These are phyloP conservation scores for Kryptolebias ocellatus DNA, from an alignment of 2,797 vertebrate genomes.

Conservation along the genomic window DNA sequence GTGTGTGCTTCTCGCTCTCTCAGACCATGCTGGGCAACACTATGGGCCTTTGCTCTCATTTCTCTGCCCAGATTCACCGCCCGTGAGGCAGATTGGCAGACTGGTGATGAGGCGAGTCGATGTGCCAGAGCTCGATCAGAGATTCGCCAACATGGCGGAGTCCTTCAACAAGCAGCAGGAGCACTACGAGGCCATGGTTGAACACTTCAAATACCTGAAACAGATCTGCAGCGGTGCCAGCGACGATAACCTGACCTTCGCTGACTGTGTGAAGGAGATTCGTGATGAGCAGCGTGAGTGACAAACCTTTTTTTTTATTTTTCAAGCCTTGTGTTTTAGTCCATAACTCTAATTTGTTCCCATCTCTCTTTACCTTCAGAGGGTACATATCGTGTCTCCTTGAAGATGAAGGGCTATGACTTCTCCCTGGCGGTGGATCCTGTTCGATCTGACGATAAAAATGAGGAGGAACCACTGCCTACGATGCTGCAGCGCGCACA, in stretches of 20 bases:
- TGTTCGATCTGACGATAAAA: constrained; percentile 20
- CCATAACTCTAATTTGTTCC: constrained; percentile 1
- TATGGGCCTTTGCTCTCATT: not conserved
- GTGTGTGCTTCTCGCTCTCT: not conserved
- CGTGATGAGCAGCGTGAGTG: constrained; percentile 75
- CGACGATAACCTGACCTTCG: constrained; percentile 53
- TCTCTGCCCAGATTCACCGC: constrained; percentile 34
- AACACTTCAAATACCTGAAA: constrained; percentile 57
- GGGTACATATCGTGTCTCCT: constrained; percentile 53
- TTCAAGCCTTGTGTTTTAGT: not conserved
- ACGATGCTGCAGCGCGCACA: constrained; percentile 63
- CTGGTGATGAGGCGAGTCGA: constrained; percentile 69
- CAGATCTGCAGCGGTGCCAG: constrained; percentile 53
- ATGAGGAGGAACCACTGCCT: constrained; percentile 37
- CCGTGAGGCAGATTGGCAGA: constrained; percentile 40
- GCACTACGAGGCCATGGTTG: constrained; percentile 67
- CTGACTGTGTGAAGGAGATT: constrained; percentile 73
- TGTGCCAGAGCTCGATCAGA: constrained; percentile 73
- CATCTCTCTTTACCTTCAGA: constrained; percentile 36
- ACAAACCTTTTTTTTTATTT: not conserved
- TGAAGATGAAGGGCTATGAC: constrained; percentile 81
- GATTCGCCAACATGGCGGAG: constrained; percentile 76
- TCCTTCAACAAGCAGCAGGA: constrained; percentile 81
- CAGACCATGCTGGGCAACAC: not conserved
- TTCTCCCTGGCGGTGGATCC: constrained; percentile 72